Evolutionary conservation across 2,888 invertebrate genomes (phyloP).

Genomic region (Mythimna ferrago): DNA sequence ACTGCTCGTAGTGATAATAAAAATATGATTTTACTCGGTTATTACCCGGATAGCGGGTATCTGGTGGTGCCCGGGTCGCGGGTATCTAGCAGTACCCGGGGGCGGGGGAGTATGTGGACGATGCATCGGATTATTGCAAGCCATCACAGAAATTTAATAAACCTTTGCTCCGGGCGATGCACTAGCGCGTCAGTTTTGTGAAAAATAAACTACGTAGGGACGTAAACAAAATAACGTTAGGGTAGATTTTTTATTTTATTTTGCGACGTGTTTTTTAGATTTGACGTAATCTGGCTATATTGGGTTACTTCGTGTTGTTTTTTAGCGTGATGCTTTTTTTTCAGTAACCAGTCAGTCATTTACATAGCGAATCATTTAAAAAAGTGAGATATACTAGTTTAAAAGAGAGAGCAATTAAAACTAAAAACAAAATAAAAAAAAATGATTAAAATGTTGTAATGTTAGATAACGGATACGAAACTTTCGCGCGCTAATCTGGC

Average conservation of each 20-base stretch:
- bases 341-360: not conserved
- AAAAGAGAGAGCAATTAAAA: too few species aligned
- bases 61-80: not conserved
- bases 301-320: not conserved
- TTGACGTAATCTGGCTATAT: not conserved
- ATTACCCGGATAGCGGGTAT: constrained; percentile 4
- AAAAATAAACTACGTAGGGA: constrained; percentile 50
- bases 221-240: constrained; percentile 7
- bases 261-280: constrained; percentile 7
- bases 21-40: constrained; percentile 32
- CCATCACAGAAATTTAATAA: constrained; percentile 74
- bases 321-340: not conserved
- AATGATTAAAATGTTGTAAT: too few species aligned
- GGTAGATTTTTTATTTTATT: constrained; percentile 10
- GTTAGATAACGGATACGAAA: too few species aligned
- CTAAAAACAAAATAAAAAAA: too few species aligned
- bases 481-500: too few species aligned
- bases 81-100: not conserved
- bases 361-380: too few species aligned
- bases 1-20: constrained; percentile 17
- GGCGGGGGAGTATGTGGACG: constrained; percentile 18
- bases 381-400: too few species aligned
- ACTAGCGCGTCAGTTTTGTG: constrained; percentile 46
- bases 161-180: constrained; percentile 61
- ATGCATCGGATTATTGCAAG: constrained; percentile 68